A percentile compares a stretch with the other conserved stretches of the same genome.
Evolutionary conservation across 1,140 invertebrate species (phyloP).

Genomic region (Homalodisca vitripennis): DNA sequence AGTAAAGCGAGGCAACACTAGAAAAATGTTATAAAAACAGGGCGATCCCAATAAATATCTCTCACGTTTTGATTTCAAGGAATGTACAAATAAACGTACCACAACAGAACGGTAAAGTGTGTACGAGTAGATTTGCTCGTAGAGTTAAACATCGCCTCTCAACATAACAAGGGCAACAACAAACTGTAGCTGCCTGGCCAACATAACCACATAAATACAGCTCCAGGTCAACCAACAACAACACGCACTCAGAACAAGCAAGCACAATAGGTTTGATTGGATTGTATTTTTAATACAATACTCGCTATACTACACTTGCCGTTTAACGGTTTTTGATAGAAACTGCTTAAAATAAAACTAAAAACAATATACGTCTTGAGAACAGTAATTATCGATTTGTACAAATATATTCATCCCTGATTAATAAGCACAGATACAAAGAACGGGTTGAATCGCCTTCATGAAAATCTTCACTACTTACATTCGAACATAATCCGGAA

Average conservation of each 20-base stretch:
- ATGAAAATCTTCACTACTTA: background rate
- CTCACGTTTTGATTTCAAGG: too few species aligned
- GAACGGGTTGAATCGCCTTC: background rate
- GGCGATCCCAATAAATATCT: too few species aligned
- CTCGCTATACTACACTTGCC: background rate
- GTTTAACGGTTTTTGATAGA: background rate
- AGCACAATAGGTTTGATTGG: background rate
- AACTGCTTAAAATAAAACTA: constrained; percentile 1
- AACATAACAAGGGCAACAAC: constrained; percentile 17
- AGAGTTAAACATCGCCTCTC: too few species aligned
- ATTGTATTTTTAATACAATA: background rate
- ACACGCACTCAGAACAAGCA: background rate
- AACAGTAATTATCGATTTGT: background rate
- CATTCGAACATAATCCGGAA: background rate
- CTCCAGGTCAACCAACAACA: constrained; percentile 6
- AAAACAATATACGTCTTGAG: background rate
- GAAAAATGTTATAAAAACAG: too few species aligned
- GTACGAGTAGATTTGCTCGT: too few species aligned
- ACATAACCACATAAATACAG: background rate
- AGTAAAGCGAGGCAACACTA: too few species aligned
- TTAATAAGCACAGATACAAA: background rate
- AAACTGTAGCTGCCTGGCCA: background rate
- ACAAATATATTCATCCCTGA: constrained; percentile 12
- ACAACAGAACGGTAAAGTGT: too few species aligned
- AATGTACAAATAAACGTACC: too few species aligned